Evolutionary conservation across 2,113 vertebrate species (phyloP).

Genomic region (Lates calcarifer): DNA sequence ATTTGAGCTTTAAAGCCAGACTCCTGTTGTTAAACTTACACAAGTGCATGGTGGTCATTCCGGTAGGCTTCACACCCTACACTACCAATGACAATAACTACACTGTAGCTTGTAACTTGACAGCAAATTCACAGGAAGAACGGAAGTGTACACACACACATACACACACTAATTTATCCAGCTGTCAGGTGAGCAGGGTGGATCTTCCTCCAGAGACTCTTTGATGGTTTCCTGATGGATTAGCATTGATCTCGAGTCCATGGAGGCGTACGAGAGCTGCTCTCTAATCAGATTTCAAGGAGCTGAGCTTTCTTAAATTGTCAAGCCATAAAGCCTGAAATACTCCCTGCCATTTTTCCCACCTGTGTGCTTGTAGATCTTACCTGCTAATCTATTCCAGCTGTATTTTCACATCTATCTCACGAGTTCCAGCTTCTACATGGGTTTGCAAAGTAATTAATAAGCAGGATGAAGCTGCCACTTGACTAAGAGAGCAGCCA

Average conservation of each 20-base stretch:
- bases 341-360: background rate
- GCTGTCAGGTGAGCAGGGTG: slow-evolving; percentile 73
- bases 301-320: slow-evolving; percentile 5
- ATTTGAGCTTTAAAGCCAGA: slow-evolving; percentile 6
- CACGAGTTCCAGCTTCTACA: background rate
- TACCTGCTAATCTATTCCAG: slow-evolving; percentile 17
- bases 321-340: slow-evolving; percentile 5
- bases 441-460: slow-evolving; percentile 15
- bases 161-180: slow-evolving; percentile 44
- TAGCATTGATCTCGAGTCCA: slow-evolving; percentile 43
- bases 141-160: slow-evolving; percentile 10
- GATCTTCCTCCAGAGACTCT: slow-evolving; percentile 54
- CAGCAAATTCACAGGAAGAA: slow-evolving; percentile 26
- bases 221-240: slow-evolving; percentile 71
- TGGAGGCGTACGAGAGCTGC: slow-evolving; percentile 24
- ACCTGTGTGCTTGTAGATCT: background rate
- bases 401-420: background rate
- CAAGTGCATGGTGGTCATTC: background rate
- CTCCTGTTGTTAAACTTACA: slow-evolving; percentile 1
- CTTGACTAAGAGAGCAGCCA: slow-evolving; percentile 17
- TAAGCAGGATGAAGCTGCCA: slow-evolving; percentile 36
- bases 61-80: background rate
- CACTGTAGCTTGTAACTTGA: slow-evolving; percentile 15
- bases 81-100: background rate
- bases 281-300: slow-evolving; percentile 49